phyloP scores from a whole-genome alignment of 2,888 invertebrate species.

The Tenthredo notha region DNA sequence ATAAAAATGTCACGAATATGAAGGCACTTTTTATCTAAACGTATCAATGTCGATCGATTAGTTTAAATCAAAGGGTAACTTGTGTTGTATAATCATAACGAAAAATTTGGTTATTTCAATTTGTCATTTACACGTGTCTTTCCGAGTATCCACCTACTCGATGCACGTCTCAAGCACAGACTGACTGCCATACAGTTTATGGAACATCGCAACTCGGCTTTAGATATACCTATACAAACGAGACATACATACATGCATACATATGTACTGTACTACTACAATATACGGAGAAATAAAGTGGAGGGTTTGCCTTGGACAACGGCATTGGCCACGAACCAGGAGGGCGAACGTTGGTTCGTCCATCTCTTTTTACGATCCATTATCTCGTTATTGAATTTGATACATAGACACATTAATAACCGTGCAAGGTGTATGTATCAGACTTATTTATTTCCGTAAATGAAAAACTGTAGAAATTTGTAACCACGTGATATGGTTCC shows the following conservation, averaged over 20 bases:
- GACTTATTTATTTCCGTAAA: neutral
- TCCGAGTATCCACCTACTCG: conserved; percentile 26
- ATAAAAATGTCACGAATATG: neutral
- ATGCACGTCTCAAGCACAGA: conserved; percentile 48
- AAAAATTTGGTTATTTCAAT: neutral
- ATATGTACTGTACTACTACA: no score
- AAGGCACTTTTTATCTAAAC: neutral
- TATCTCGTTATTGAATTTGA: conserved; percentile 1
- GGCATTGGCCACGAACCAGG: conserved; percentile 51
- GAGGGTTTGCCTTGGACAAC: conserved; percentile 38
- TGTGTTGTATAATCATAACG: neutral
- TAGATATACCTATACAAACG: neutral
- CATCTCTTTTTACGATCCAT: neutral
- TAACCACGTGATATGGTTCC: no score
- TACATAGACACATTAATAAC: neutral
- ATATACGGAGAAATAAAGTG: conserved; percentile 40
- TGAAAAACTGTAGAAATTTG: neutral
- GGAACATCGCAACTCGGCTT: conserved; percentile 9
- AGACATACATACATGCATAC: neutral
- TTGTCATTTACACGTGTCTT: conserved; percentile 6
- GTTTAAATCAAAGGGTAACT: neutral
- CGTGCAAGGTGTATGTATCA: neutral
- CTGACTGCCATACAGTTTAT: conserved; percentile 39
- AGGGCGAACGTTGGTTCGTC: neutral
- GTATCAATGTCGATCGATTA: neutral